Evolutionary conservation across 2,797 vertebrate species (phyloP), one percentile per base, ranked within the genome.

Genomic region (Champsocephalus esox): DNA sequence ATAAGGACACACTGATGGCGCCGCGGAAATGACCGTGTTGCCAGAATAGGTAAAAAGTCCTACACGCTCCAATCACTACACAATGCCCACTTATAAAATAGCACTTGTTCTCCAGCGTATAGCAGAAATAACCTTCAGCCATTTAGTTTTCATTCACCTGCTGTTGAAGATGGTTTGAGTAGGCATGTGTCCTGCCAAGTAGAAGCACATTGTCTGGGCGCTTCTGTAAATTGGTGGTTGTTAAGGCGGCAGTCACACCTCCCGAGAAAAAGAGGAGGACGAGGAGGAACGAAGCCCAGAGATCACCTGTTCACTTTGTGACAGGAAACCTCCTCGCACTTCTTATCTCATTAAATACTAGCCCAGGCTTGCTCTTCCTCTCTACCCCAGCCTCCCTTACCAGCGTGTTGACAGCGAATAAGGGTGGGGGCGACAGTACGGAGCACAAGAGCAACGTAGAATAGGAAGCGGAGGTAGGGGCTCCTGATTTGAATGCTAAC

Each of bases 401-500:
- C n/a, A 71, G 66, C n/a, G 17, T 59, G 61, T 68, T 83, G 82
- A 87, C 79, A 76, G 52, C 66, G 58, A 54, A 28, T 66, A 70
- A 38, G 45, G 66, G 54, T 48, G 58, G 62, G 69, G 64, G 58
- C 16, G 44, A 70, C 13, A 62, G 69, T 32, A 45, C 61, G 66
- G 74, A 73, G 49, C 73, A 75, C 5, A 4, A 60, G 66, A 51
- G 76, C 61, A 14, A 81, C 69, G 78, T 74, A 62, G 80, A 79
- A 76, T 32, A 62, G 74, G 67, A 70, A 67, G 56, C 19, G 64
- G 62, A 49, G 77, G 79, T 17, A 55, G 73, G 77, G 71, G 74
- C 68, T 70, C 78, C 84, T 77, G 73, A 94, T 93, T 88, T 89
- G 87, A 93, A 93, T 92, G 77, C 91, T 87, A 87, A 92, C 87